Conservation (phyloP, 1,140 invertebrate species). For the Brachystomella parvula region DNA sequence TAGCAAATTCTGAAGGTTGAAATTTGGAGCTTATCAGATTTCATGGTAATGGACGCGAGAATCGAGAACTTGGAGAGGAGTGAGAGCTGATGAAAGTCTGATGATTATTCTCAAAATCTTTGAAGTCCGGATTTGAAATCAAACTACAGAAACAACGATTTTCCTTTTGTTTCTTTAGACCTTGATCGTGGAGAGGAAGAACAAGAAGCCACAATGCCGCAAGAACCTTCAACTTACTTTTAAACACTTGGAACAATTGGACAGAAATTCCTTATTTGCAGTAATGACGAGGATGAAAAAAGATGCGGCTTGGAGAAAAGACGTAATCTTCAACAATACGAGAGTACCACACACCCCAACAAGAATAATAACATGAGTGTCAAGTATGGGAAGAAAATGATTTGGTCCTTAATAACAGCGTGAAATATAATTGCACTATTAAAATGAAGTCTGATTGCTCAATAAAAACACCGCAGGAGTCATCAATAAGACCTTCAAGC, state of each 20-base stretch:
- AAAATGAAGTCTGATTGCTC: background rate
- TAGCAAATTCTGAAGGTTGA: background rate
- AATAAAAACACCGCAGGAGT: background rate
- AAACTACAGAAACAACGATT: background rate
- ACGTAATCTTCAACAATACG: background rate
- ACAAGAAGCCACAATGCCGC: too few species aligned
- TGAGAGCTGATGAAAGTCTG: background rate
- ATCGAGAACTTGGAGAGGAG: too few species aligned
- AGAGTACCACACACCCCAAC: background rate
- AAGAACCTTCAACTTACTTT: too few species aligned
- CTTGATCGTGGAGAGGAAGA: background rate
- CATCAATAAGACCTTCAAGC: background rate
- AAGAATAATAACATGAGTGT: background rate
- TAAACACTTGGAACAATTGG: too few species aligned
- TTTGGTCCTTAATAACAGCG: background rate
- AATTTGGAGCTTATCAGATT: background rate
- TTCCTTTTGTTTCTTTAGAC: background rate
- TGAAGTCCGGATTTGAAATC: background rate
- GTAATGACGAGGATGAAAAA: background rate
- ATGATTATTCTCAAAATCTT: background rate
- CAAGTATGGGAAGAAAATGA: background rate
- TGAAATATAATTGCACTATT: conserved; percentile 5
- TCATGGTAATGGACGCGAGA: too few species aligned
- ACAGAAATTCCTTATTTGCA: background rate
- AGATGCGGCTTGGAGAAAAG: background rate